phyloP scores from a whole-genome alignment of 2,888 invertebrate species.

The Mystacides longicornis region DNA sequence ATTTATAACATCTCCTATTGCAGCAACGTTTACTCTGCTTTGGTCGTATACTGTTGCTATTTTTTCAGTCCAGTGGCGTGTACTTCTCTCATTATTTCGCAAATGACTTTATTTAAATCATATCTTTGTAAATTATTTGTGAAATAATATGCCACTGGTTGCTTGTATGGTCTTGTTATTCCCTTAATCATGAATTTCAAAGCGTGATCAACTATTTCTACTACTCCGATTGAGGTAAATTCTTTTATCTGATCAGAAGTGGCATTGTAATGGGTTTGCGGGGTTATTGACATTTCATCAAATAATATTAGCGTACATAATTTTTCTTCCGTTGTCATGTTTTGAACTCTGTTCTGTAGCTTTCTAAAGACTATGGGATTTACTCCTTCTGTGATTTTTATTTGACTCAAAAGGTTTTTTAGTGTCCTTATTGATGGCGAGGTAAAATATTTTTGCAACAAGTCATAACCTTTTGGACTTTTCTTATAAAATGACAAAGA shows the following conservation, averaged over 20 bases:
- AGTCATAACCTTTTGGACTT: not conserved
- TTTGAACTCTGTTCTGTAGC: not conserved
- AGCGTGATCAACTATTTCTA: not conserved
- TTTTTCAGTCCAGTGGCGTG: too few species aligned
- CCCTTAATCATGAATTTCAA: slow-evolving; percentile 1
- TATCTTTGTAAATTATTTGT: not conserved
- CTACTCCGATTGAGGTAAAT: too few species aligned
- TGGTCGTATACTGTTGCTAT: too few species aligned
- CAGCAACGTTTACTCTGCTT: too few species aligned
- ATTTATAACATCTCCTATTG: not conserved
- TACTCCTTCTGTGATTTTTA: not conserved
- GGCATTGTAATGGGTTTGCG: too few species aligned
- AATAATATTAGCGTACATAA: not conserved
- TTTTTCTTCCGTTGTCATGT: not conserved
- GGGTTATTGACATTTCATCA: too few species aligned
- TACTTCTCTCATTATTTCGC: not conserved
- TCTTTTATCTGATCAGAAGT: too few species aligned
- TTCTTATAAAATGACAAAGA: not conserved
- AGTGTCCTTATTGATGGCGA: not conserved
- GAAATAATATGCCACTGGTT: slow-evolving; percentile 3
- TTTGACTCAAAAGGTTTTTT: not conserved
- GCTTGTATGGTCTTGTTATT: not conserved
- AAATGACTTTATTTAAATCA: not conserved
- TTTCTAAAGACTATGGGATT: not conserved
- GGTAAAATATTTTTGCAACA: not conserved